Evolutionary conservation across 2,113 vertebrate species (phyloP).

Genomic region (Phyllostomus discolor): DNA sequence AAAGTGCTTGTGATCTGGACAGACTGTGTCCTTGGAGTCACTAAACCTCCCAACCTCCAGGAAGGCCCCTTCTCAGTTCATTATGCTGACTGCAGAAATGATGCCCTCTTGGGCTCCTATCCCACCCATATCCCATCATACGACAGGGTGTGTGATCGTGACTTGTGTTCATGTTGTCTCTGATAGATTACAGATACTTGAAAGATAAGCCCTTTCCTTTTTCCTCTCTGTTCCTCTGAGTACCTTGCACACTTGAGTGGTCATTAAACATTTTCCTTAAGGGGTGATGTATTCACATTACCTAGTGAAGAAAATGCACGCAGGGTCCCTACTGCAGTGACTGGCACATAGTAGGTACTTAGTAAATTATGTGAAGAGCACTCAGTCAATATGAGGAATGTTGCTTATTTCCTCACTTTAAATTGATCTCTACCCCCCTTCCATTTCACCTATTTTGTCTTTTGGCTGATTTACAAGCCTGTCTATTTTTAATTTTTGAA

Average conservation of each 20-base stretch:
- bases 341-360: not conserved
- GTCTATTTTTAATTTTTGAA: not conserved
- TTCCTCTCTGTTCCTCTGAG: not conserved
- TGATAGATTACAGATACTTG: not conserved
- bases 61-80: not conserved
- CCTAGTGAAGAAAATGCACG: not conserved
- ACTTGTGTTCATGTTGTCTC: not conserved
- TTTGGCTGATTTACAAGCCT: slow-evolving; percentile 4
- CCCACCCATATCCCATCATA: not conserved
- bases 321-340: not conserved
- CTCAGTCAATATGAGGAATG: not conserved
- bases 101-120: not conserved
- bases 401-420: not conserved
- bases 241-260: not conserved
- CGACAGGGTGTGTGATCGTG: not conserved
- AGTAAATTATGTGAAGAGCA: not conserved
- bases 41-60: not conserved
- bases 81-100: not conserved
- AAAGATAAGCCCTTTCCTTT: not conserved
- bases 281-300: not conserved
- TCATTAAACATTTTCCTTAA: not conserved
- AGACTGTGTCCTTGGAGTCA: not conserved
- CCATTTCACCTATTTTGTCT: not conserved
- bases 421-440: not conserved
- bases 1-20: not conserved